These are phyloP conservation scores for Bedellia somnulentella DNA, from an alignment of 2,888 invertebrate species.

Conservation along the genomic window DNA sequence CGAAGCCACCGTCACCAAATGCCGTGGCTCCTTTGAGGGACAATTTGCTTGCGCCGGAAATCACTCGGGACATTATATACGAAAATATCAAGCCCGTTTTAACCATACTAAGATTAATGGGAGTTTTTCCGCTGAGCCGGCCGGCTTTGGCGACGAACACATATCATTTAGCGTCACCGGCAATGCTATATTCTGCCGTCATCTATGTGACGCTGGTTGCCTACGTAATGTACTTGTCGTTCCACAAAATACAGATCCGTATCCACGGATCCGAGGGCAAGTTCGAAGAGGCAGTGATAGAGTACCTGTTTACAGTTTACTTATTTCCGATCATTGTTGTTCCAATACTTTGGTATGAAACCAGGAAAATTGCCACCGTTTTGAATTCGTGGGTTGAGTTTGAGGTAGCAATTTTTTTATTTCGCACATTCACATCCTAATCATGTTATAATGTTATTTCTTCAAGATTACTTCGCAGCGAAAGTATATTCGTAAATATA, in stretches of 20 bases:
- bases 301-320: conserved; percentile 73
- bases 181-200: conserved; percentile 61
- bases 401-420: too few species aligned
- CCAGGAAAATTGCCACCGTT: conserved; percentile 62
- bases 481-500: too few species aligned
- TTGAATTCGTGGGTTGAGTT: conserved; percentile 69
- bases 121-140: conserved; percentile 64
- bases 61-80: conserved; percentile 40
- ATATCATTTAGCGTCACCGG: conserved; percentile 49
- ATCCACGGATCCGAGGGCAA: conserved; percentile 62
- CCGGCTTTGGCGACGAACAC: conserved; percentile 43
- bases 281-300: conserved; percentile 76
- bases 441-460: too few species aligned
- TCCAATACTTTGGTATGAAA: conserved; percentile 70
- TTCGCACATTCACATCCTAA: too few species aligned
- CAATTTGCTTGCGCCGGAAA: conserved; percentile 27
- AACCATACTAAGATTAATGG: conserved; percentile 50
- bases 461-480: too few species aligned
- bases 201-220: conserved; percentile 48
- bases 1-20: conserved; percentile 24
- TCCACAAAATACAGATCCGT: conserved; percentile 64
- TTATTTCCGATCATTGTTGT: conserved; percentile 65
- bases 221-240: conserved; percentile 64
- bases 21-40: conserved; percentile 30
- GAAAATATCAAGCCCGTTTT: conserved; percentile 52